Percentiles rank a stretch among this genome's conserved stretches.
Evolutionary conservation across 2,113 vertebrate species (phyloP).

Genomic region (Myrmecobius fasciatus): DNA sequence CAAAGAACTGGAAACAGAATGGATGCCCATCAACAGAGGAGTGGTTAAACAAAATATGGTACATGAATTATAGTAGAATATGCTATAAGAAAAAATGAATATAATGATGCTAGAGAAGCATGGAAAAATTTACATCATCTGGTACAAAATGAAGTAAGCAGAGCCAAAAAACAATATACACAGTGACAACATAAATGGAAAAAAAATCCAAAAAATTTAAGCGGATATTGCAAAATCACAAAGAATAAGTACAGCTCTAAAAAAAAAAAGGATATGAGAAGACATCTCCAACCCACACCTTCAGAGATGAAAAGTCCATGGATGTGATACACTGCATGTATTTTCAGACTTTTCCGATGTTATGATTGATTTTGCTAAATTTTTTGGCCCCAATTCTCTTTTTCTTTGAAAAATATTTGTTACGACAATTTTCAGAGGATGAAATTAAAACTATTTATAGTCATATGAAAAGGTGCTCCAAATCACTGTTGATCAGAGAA

Average conservation of each 20-base stretch:
- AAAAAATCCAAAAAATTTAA: too few relatives aligned
- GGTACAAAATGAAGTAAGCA: background rate
- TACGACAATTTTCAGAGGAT: too few relatives aligned
- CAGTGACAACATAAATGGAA: background rate
- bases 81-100: background rate
- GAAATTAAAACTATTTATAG: too few relatives aligned
- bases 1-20: too few relatives aligned
- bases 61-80: background rate
- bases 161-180: background rate
- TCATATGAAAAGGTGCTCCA: too few relatives aligned
- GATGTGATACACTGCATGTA: background rate
- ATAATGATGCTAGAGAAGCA: background rate
- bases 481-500: too few relatives aligned
- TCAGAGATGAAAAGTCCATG: background rate
- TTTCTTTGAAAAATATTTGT: background rate
- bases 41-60: background rate
- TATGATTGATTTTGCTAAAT: background rate
- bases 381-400: background rate
- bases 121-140: background rate
- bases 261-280: background rate
- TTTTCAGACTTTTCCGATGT: background rate
- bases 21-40: too few relatives aligned
- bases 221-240: background rate
- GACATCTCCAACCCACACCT: background rate
- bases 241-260: background rate